Base-by-base conservation (phyloP, 1,140 invertebrate species). In the Gonatopus flavifemur region DNA sequence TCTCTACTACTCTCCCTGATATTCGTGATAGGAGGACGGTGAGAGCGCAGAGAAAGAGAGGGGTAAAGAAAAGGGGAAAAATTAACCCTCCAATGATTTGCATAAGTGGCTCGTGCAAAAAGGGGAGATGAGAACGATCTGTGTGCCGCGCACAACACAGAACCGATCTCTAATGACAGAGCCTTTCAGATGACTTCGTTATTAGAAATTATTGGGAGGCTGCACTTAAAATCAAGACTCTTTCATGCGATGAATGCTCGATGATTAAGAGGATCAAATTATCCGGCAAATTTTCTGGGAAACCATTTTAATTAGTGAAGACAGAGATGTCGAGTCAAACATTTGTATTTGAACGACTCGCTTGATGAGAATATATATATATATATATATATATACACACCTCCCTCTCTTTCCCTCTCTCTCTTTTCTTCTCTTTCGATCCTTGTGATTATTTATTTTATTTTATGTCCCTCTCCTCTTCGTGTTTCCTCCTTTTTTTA, bases 161-260 rank as follows among this genome's bases (percentile, higher is more conserved):
- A 40, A 53, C 52, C n/a, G n/a, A n/a, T n/a, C n/a, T n/a, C 64
- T 57, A 71, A 74, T 76, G 65, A 74, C 70, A 76, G 69, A 64
- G 59, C 57, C 61, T 44, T 40, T 51, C 53, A 48, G 60, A 64
- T 55, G 62, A 57, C 62, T 53, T 66, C 64, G 64, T 71, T 74
- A 75, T 74, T 72, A 73, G 66, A 74, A 75, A 74, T 75, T 74
- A 75, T 74, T 74, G 73, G n/a, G 63, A 75, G 68, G 58, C 63
- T 57, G 57, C 69, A 71, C 68, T 75, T 75, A 72, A 73, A 77
- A 77, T 77, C 72, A 77, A 69, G 69, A 71, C 68, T 73, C 74
- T 77, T 77, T 77, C 74, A 77, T 67, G 57, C 62, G 67, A 71
- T 77, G 74, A 77, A 77, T 77, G 59, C 70, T 62, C 62, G 69